These are phyloP conservation scores for Astatotilapia flaviijosephi DNA, from an alignment of 2,113 vertebrate genomes.

Conservation along the genomic window DNA sequence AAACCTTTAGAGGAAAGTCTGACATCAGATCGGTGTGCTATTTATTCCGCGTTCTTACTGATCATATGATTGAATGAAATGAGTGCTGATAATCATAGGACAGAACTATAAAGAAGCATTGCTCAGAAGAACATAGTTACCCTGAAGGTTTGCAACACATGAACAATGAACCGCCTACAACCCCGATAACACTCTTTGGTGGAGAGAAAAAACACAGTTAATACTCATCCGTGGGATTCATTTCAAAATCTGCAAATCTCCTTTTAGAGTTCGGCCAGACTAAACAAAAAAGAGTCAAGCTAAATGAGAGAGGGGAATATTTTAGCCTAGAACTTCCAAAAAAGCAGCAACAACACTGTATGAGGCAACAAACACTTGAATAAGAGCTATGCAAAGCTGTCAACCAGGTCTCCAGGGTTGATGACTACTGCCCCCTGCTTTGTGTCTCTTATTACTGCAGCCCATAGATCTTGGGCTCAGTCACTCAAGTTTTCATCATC, in stretches of 20 bases:
- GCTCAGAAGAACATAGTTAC: constrained; percentile 31
- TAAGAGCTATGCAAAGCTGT: not conserved
- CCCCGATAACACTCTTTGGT: not conserved
- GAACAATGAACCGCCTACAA: constrained; percentile 26
- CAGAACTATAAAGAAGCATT: constrained; percentile 14
- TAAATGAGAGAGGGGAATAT: not conserved
- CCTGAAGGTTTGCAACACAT: constrained; percentile 41
- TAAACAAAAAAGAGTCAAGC: not conserved
- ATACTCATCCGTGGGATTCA: not conserved
- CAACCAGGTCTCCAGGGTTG: not conserved
- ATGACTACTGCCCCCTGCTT: constrained; percentile 49
- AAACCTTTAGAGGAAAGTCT: not conserved
- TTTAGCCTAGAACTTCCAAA: constrained; percentile 1
- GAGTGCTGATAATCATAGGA: constrained; percentile 56
- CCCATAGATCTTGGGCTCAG: not conserved
- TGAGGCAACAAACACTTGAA: not conserved
- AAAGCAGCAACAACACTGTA: not conserved
- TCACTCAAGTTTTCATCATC: constrained; percentile 35
- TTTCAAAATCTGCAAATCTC: not conserved
- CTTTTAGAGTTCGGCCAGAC: not conserved
- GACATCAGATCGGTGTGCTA: not conserved
- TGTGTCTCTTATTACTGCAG: constrained; percentile 9
- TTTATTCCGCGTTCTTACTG: not conserved
- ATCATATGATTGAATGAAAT: constrained; percentile 39
- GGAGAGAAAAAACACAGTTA: not conserved